Base-by-base conservation (phyloP, 2,797 vertebrate genomes). In the Spea hammondii region DNA sequence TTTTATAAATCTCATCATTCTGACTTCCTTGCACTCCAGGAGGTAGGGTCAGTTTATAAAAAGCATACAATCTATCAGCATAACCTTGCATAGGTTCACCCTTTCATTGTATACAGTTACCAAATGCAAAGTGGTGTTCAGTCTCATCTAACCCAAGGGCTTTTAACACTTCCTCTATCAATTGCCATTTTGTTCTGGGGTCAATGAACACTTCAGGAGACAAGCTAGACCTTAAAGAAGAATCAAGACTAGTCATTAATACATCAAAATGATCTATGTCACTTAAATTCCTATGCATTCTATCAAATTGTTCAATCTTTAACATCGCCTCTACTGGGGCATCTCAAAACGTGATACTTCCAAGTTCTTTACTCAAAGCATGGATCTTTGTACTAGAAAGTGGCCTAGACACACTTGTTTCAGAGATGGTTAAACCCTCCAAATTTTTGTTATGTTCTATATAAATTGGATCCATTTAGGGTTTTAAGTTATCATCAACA, bases 1-100 rank as follows among this genome's bases (percentile, higher is more conserved):
- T 57, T 57, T 57, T 9, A 57, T 57, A 57, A 57, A 57, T 57
- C 11, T 57, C 54, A 57, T 57, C 54, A 57, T 57, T 57, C 54
- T 57, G 54, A 12, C 13, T 57, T 57, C 54, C 54, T 12, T 57
- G 54, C 54, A 57, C 11, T 57, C 54, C 54, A 17, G 54, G 13
- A 57, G 54, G 54, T 57, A 57, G 11, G 54, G 54, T 57, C 54
- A 57, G 13, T 12, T 57, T 57, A 57, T 57, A 57, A 57, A 57
- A 57, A 57, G 54, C 54, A 57, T 9, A 57, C 54, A 57, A 57
- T 57, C 11, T 9, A 9, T 57, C 54, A 57, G 54, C 54, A 57
- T 57, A 9, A 57, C 54, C 54, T 57, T 57, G 54, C 2, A 57
- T 57, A 12, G 54, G 13, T 12, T 57, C 54, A 57, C 54, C 11